phyloP scores from a whole-genome alignment of 2,113 vertebrate species.

The Hippocampus guttulatus region DNA sequence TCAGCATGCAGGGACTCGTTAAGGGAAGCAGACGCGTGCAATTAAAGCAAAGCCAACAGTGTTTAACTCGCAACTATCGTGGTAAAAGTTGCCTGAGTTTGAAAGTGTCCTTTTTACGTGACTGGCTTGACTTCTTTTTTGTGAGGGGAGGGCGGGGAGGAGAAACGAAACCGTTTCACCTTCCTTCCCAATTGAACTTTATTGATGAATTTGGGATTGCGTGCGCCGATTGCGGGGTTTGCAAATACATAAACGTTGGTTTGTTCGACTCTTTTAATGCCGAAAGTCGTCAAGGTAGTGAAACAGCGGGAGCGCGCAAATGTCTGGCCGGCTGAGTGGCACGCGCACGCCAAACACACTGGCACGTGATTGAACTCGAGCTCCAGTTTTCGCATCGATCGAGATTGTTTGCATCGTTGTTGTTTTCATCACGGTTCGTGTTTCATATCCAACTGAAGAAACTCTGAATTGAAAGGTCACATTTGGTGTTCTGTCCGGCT shows the following conservation, averaged over 20 bases:
- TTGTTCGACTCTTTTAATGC: background rate
- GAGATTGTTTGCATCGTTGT: too few relatives aligned
- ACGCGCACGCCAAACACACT: conserved; percentile 46
- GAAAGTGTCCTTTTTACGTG: background rate
- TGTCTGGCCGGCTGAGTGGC: conserved; percentile 55
- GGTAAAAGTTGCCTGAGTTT: background rate
- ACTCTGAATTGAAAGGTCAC: background rate
- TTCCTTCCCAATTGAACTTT: background rate
- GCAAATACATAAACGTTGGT: background rate
- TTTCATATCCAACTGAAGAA: background rate
- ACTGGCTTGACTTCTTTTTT: background rate
- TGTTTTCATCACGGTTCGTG: background rate
- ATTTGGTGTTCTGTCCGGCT: background rate
- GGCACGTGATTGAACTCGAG: conserved; percentile 49
- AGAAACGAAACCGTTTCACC: conserved; percentile 2
- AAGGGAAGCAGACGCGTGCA: conserved; percentile 44
- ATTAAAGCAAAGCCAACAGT: conserved; percentile 49
- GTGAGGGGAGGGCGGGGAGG: background rate
- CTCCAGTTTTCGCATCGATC: background rate
- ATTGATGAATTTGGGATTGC: too few relatives aligned
- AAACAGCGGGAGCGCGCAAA: conserved; percentile 58
- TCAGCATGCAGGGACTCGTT: conserved; percentile 64
- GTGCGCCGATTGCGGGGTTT: background rate
- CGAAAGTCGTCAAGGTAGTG: background rate
- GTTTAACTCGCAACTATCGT: background rate